Evolutionary conservation across 37 sponge, comb jelly and placozoan species (phyloP).

Genomic region (Chondrosia reniformis): DNA sequence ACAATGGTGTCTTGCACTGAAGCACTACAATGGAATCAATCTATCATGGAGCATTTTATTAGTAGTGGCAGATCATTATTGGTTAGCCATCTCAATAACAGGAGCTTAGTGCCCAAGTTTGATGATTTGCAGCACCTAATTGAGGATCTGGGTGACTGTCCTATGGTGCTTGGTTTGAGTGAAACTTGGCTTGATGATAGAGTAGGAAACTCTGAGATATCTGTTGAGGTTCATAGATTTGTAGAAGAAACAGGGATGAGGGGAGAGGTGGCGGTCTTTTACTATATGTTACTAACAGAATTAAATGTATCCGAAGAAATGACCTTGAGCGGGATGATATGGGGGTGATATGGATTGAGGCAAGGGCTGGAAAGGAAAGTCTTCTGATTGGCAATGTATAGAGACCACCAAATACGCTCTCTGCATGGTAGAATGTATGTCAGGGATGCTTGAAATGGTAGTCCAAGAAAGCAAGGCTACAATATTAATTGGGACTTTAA

Average conservation of each 20-base stretch:
- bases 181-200: too few species aligned
- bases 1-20: too few species aligned
- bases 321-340: conserved; percentile 1
- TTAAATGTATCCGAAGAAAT: background rate
- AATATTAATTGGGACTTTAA: conserved; percentile 34
- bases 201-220: too few species aligned
- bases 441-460: conserved; percentile 7
- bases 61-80: too few species aligned
- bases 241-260: background rate
- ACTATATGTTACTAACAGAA: conserved; percentile 14
- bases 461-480: background rate
- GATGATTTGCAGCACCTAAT: too few species aligned
- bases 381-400: conserved; percentile 21
- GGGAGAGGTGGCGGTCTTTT: conserved; percentile 14
- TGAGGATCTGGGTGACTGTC: too few species aligned
- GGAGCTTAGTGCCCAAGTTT: too few species aligned
- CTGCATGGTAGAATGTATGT: conserved; percentile 15
- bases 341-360: background rate
- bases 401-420: conserved; percentile 9
- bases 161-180: too few species aligned
- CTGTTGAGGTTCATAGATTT: too few species aligned
- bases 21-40: too few species aligned
- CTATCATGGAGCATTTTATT: too few species aligned
- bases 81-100: too few species aligned
- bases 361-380: background rate